A percentile compares a stretch with the other conserved stretches of the same genome.
Conservation (phyloP, 1,140 invertebrate genomes). For the Platyura marginata region DNA sequence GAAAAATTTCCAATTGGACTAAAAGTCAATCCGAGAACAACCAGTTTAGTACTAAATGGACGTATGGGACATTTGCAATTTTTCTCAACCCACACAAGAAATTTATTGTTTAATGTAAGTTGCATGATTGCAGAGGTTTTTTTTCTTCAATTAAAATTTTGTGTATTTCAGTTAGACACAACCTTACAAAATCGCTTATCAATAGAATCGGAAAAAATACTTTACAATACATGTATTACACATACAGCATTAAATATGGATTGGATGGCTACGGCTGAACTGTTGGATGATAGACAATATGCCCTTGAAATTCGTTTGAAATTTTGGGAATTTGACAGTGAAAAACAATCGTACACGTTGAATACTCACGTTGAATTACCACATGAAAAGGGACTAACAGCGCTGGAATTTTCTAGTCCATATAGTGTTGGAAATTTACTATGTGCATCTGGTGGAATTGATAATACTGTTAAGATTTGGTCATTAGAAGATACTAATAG, state of each 20-base stretch:
- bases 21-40: conserved; percentile 41
- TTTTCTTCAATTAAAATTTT: conserved; percentile 3
- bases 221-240: conserved; percentile 50
- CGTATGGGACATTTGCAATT: conserved; percentile 64
- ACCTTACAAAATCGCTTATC: conserved; percentile 51
- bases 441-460: conserved; percentile 43
- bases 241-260: conserved; percentile 40
- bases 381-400: conserved; percentile 40
- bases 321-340: conserved; percentile 51
- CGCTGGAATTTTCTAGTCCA: conserved; percentile 40
- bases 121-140: background rate
- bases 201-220: conserved; percentile 32
- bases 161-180: conserved; percentile 47
- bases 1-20: conserved; percentile 40
- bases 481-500: conserved; percentile 31
- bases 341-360: conserved; percentile 37
- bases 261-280: conserved; percentile 68
- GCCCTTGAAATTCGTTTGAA: conserved; percentile 51
- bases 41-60: conserved; percentile 55
- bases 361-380: conserved; percentile 57
- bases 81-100: conserved; percentile 44
- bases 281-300: conserved; percentile 34
- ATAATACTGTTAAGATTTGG: conserved; percentile 61
- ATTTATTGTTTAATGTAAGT: conserved; percentile 56
- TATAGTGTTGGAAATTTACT: conserved; percentile 26